A percentile compares a stretch with the other conserved stretches of the same genome.
These are phyloP conservation scores for Ips nitidus DNA, from an alignment of 1,140 invertebrate species.

Conservation along the genomic window DNA sequence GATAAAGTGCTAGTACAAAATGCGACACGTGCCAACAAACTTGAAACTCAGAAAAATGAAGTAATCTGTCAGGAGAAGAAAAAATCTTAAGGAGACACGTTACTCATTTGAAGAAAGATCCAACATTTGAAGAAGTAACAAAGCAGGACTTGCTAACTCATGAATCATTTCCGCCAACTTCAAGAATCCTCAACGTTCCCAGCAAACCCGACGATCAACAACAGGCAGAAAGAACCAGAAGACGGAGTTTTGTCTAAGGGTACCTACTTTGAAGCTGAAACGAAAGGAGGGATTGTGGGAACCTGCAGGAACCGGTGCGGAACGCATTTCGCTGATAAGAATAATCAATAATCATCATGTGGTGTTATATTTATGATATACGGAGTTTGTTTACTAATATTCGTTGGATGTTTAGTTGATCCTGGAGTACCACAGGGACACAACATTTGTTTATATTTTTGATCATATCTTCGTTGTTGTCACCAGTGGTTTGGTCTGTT, in stretches of 20 bases:
- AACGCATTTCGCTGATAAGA: background rate
- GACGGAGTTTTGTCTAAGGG: background rate
- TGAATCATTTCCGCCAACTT: background rate
- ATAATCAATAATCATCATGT: too few species aligned
- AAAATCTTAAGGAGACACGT: slow-evolving; percentile 5
- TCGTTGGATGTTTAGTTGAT: too few species aligned
- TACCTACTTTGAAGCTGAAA: background rate
- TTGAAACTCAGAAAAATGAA: slow-evolving; percentile 6
- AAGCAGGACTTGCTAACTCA: background rate
- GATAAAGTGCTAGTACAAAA: slow-evolving; percentile 27
- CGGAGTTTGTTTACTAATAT: too few species aligned
- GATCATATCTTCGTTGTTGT: too few species aligned
- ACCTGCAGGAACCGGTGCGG: background rate
- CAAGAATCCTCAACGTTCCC: background rate
- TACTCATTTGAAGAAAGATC: slow-evolving; percentile 5
- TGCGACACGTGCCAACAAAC: background rate
- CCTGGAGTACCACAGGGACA: too few species aligned
- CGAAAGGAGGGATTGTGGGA: slow-evolving; percentile 9
- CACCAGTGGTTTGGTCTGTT: too few species aligned
- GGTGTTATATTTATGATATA: too few species aligned
- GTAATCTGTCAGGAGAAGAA: background rate
- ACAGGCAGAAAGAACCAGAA: background rate
- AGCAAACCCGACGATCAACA: background rate
- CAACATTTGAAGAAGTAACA: background rate
- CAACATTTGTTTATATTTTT: too few species aligned